Evolutionary conservation across 1,140 invertebrate species (phyloP).

Genomic region (Drosophila takahashii): DNA sequence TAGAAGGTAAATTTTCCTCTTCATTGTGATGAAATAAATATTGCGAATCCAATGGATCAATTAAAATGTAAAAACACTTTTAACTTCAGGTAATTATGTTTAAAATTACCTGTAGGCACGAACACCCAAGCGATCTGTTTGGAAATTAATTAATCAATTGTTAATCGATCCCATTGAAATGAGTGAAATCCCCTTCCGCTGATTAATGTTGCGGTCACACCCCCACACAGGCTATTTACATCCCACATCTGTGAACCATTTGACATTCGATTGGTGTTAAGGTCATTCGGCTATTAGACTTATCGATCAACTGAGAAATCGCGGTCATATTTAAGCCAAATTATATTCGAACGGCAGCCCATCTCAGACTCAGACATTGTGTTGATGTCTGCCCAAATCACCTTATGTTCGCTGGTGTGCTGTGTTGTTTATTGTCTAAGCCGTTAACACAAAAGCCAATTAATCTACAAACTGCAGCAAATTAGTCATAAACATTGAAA

Average conservation of each 20-base stretch:
- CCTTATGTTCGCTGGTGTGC: constrained; percentile 1
- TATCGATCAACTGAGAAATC: constrained; percentile 33
- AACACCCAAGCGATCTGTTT: constrained; percentile 3
- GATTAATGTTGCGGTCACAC: constrained; percentile 41
- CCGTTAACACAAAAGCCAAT: constrained; percentile 74
- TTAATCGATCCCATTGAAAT: constrained; percentile 33
- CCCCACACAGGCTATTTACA: constrained; percentile 15
- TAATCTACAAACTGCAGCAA: constrained; percentile 75
- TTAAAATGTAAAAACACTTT: no score
- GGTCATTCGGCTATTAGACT: constrained; percentile 31
- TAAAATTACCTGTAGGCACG: constrained; percentile 1
- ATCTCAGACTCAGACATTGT: constrained; percentile 32
- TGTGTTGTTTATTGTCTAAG: constrained; percentile 42
- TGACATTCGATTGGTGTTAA: constrained; percentile 49
- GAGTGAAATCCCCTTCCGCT: constrained; percentile 30
- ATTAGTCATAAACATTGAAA: constrained; percentile 79
- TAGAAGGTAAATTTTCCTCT: no score
- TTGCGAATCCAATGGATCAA: no score
- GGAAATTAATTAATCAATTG: constrained; percentile 28
- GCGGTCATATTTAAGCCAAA: constrained; percentile 45
- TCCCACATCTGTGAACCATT: constrained; percentile 22
- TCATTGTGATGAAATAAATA: no score
- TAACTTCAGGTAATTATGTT: no score
- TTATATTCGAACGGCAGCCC: constrained; percentile 35
- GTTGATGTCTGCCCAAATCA: constrained; percentile 20